A percentile compares a stretch with the other conserved stretches of the same genome.
phyloP scores from a whole-genome alignment of 2,113 vertebrate genomes.

The Osmerus eperlanus region DNA sequence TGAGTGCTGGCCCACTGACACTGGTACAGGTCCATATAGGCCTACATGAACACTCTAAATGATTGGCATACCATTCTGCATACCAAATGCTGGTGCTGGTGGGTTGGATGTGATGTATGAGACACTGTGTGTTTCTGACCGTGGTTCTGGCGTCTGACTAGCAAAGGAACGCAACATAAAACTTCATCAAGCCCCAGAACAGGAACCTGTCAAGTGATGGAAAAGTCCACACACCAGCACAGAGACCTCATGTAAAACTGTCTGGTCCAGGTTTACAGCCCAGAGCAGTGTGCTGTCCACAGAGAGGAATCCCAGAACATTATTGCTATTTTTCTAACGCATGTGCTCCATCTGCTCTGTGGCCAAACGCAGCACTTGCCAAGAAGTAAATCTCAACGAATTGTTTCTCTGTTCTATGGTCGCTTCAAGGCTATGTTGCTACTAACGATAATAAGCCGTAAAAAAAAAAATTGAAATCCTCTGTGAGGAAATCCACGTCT shows the following conservation, averaged over 20 bases:
- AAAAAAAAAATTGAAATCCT: not conserved
- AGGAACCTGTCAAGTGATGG: not conserved
- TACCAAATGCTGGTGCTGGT: no score
- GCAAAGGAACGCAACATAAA: not conserved
- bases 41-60: no score
- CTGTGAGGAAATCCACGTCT: not conserved
- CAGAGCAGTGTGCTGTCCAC: not conserved
- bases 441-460: slow-evolving; percentile 22
- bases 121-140: no score
- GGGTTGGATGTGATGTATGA: no score
- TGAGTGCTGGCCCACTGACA: no score
- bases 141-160: no score
- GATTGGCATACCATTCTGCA: no score
- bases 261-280: not conserved
- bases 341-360: not conserved
- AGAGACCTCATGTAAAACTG: not conserved
- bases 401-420: not conserved
- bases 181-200: not conserved
- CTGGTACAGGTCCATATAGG: no score
- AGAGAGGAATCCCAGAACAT: slow-evolving; percentile 8
- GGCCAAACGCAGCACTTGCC: not conserved
- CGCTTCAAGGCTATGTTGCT: slow-evolving; percentile 2
- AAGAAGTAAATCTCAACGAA: slow-evolving; percentile 10
- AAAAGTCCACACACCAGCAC: not conserved
- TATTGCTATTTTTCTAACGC: not conserved